Percentiles rank a stretch among this genome's conserved stretches.
phyloP scores from a whole-genome alignment of 2,888 invertebrate genomes.

The Cartodere bifasciata region DNA sequence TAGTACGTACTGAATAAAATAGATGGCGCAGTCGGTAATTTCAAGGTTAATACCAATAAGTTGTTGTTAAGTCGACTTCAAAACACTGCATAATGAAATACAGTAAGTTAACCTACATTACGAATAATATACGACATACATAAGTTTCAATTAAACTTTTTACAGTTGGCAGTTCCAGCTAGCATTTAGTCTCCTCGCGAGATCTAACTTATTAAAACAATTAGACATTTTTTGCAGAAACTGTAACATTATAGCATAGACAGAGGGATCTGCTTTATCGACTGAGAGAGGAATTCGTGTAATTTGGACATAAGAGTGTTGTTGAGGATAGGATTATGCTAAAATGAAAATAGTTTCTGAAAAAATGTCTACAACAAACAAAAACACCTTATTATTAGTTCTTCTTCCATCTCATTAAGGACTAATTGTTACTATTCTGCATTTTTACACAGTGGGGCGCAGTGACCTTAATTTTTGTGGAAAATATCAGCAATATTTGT shows the following conservation, averaged over 20 bases:
- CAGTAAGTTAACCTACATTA: conserved; percentile 29
- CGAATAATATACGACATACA: conserved; percentile 32
- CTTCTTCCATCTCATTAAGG: conserved; percentile 22
- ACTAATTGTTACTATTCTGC: conserved; percentile 25
- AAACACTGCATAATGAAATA: conserved; percentile 29
- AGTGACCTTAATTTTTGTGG: conserved; percentile 21
- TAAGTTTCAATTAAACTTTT: conserved; percentile 31
- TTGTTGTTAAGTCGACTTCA: conserved; percentile 4
- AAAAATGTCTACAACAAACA: no score
- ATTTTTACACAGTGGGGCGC: conserved; percentile 32
- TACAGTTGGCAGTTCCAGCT: conserved; percentile 39
- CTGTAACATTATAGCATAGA: no score
- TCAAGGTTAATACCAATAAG: no score
- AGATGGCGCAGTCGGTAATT: no score
- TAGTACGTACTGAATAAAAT: no score
- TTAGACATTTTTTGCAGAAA: no score
- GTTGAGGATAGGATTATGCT: no score
- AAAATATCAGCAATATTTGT: conserved; percentile 16
- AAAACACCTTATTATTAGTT: conserved; percentile 24
- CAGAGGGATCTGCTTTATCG: no score
- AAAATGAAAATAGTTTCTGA: no score
- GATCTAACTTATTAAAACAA: no score
- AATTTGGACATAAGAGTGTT: no score
- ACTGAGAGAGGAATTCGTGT: no score
- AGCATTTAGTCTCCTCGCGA: conserved; percentile 32